Base-by-base conservation (phyloP, 2,888 invertebrate species). In the Agrotis puta region DNA sequence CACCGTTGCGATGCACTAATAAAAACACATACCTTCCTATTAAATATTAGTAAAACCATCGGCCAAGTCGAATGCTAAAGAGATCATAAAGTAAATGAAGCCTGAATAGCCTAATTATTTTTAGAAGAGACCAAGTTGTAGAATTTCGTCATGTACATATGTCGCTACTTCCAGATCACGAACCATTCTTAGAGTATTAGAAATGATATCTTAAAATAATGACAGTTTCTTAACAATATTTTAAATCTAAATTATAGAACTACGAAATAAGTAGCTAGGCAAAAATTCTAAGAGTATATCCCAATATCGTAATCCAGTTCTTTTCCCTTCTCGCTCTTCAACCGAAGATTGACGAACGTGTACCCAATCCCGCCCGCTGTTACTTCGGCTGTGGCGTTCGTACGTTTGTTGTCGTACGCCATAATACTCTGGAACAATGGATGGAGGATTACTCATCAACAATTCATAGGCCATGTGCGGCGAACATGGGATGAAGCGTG, bases 361-460 rank as follows among this genome's bases (percentile, higher is more conserved):
- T 80, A 87, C 11, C 90, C 90, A n/a, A 91, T 79, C 0, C 91
- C 91, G 0, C 91, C 92, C 0, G 88, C 86, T 3, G 89, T 87
- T 33, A 92, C 82, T 24, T 70, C 77, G 3, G 85, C 90, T 18
- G 84, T 71, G 0, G 85, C 87, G 33, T 86, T 86, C 0, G 91
- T 85, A 27, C 85, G 82, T 56, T 86, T 70, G 67, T 89, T 88
- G 77, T 91, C 91, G 33, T 84, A 86, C 6, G 85, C 88, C 71
- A 86, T 73, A 53, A 92, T 87, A 47, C 88, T 88, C 90, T 92
- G 90, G 63, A 89, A 90, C 67, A 74, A 65, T 81, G 50, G 54
- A 68, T 62, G 48, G 27, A 51, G 58, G 27, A 73, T 66, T 79
- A 79, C 61, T 67, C 64, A 79, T 79, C 79, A 79, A 79, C 43